Percentiles rank a stretch among this genome's conserved stretches.
Conservation (phyloP, 2,797 vertebrate species). For the Pseudocheirus occidentalis region DNA sequence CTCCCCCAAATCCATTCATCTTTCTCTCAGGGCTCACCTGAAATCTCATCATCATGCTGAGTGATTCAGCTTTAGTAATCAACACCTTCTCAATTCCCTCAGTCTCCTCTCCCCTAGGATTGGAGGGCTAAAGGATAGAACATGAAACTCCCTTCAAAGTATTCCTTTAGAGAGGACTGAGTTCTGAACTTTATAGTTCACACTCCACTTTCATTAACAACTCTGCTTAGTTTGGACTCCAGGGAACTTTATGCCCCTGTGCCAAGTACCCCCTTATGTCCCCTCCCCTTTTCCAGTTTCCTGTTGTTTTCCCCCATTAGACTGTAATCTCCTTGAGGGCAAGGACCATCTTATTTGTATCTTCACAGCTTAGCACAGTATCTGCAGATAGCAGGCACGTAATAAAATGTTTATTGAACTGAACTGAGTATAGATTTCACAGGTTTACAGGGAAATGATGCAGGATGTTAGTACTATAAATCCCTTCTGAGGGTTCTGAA, state of each 20-base stretch:
- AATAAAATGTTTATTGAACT: conserved; percentile 7
- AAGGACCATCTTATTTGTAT: too few species aligned
- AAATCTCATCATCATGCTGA: not conserved
- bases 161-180: not conserved
- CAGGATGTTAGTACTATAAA: not conserved
- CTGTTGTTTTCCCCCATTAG: not conserved
- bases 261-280: not conserved
- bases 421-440: not conserved
- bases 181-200: not conserved
- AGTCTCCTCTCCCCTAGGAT: not conserved
- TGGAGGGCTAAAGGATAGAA: not conserved
- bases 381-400: not conserved
- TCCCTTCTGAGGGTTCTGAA: not conserved
- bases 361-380: not conserved
- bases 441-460: conserved; percentile 16
- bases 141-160: not conserved
- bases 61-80: not conserved
- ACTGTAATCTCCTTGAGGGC: not conserved
- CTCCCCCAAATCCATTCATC: not conserved
- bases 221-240: not conserved
- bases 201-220: not conserved
- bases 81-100: not conserved
- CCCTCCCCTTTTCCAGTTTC: not conserved
- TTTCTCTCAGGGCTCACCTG: not conserved
- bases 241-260: not conserved